These are phyloP conservation scores for Hyla sarda DNA, from an alignment of 2,113 vertebrate species.

Conservation along the genomic window DNA sequence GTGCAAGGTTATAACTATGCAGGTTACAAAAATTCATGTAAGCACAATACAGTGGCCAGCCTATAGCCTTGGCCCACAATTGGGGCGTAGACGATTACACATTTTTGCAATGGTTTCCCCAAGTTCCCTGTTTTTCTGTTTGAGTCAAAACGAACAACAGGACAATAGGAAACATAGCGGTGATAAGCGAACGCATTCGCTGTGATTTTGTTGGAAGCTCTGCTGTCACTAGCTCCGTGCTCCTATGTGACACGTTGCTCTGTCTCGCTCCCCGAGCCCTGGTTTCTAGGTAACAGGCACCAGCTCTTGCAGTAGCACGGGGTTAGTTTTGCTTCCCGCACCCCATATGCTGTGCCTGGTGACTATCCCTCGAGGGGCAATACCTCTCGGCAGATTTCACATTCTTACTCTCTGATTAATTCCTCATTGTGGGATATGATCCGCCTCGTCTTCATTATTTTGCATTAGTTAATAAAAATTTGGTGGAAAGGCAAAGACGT, in stretches of 20 bases:
- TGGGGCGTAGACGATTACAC: background rate
- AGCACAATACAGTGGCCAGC: background rate
- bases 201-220: constrained; percentile 3
- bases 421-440: constrained; percentile 76
- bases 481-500: background rate
- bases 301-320: constrained; percentile 82
- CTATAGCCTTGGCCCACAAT: background rate
- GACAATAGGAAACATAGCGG: background rate
- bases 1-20: background rate
- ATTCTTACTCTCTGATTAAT: constrained; percentile 85
- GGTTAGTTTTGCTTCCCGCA: constrained; percentile 84
- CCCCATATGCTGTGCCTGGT: constrained; percentile 96
- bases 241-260: constrained; percentile 69
- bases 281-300: constrained; percentile 89
- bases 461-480: background rate
- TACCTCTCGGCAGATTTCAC: constrained; percentile 87
- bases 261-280: constrained; percentile 75
- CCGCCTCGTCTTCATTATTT: constrained; percentile 12
- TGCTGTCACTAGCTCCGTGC: constrained; percentile 60
- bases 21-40: background rate
- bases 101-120: background rate
- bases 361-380: constrained; percentile 90
- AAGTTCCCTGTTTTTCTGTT: background rate
- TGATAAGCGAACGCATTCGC: background rate
- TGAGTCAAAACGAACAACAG: background rate